Evolutionary conservation across 2,797 vertebrate genomes (phyloP), one percentile per base, ranked within the genome.

Genomic region (Rhynchonycteris naso): DNA sequence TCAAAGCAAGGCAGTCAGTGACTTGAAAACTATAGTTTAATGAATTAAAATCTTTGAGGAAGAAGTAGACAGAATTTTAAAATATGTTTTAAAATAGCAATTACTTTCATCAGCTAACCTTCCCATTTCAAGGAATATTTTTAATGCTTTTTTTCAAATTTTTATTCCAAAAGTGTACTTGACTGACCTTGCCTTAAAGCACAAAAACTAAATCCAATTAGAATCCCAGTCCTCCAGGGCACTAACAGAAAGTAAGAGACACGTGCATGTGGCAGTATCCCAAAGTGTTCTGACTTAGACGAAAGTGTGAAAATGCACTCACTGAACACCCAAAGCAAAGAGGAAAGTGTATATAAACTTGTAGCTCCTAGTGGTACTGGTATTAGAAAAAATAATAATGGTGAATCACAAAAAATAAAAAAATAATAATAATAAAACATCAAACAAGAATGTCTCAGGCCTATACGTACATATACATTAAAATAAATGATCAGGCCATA

Each of bases 1-100:
- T 94, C n/a, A 88, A 68, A 93, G 28, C 24, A 92, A 93, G 43
- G 14, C 28, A 96, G 54, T 81, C 28, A 96, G 54, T 81, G 12
- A 63, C 30, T 54, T 76, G 12, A 94, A 90, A 93, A 71, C 21
- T 69, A 28, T 54, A 74, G 22, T 82, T 63, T 74, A 87, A 76
- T 35, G 18, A 90, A 88, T 33, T 71, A 14, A 89, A 91, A 91
- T 38, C 28, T 75, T 89, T 92, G 33, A 88, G 11, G 18, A 87
- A 84, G 14, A 69, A 92, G 47, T 14, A 50, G 7, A 87, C 30
- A 69, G 8, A 15, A 54, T 65, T 66, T 52, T 63, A 26, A 90
- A 85, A 71, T 15, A 52, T n/a, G 43, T 38, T 90, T 87, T 75
- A 72, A 2, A 81, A 91, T 43, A 80, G 2, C 8, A 54, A 6